Evolutionary conservation across 2,888 invertebrate genomes (phyloP).

Genomic region (Stenotaenia linearis): DNA sequence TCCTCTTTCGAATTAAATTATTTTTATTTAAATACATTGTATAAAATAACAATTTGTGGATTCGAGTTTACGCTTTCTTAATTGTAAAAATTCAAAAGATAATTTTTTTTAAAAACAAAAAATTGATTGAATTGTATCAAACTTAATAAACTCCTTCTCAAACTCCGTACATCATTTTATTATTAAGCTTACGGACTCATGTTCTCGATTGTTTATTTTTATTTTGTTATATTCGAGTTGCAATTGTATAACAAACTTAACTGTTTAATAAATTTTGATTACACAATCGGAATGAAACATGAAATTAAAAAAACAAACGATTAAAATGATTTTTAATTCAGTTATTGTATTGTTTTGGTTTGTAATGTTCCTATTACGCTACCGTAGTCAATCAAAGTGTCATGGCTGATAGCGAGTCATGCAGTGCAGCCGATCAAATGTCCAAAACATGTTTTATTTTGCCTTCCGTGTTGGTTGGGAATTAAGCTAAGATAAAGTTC

Average conservation of each 20-base stretch:
- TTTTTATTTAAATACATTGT: neutral
- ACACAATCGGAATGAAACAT: too few species aligned
- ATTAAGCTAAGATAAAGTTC: neutral
- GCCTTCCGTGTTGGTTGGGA: neutral
- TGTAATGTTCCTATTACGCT: neutral
- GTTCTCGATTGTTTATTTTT: neutral
- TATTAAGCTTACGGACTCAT: neutral
- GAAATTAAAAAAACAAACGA: too few species aligned
- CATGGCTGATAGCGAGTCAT: neutral
- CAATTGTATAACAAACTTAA: neutral
- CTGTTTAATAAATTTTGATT: neutral
- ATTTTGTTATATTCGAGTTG: neutral
- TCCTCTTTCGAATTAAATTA: neutral
- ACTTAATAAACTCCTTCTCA: neutral
- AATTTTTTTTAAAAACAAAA: neutral
- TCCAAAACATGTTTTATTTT: neutral
- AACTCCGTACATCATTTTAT: neutral
- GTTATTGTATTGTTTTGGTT: too few species aligned
- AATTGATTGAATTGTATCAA: neutral
- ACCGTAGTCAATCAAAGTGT: neutral
- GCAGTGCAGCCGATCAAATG: neutral
- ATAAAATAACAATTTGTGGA: neutral
- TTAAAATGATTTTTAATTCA: too few species aligned
- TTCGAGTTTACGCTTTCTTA: too few species aligned
- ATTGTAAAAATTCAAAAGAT: too few species aligned